Conservation (phyloP, 2,888 invertebrate species). For the Drosophila greeni region DNA sequence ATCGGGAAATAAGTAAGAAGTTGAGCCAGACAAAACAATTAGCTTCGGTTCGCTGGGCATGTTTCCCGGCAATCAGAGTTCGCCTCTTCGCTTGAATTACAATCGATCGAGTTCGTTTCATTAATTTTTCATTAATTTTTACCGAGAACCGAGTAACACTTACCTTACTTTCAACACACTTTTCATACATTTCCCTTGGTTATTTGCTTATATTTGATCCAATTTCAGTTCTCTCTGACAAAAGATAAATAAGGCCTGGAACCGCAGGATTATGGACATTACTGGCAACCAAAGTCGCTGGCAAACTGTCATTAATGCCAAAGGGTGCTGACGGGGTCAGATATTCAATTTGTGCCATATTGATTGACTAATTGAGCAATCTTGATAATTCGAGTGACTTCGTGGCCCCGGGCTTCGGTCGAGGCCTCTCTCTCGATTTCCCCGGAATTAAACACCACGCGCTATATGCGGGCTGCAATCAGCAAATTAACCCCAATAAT, state of each 20-base stretch:
- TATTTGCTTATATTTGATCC: neutral
- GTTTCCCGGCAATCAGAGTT: slow-evolving; percentile 18
- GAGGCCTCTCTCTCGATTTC: neutral
- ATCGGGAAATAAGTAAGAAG: slow-evolving; percentile 13
- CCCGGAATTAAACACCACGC: slow-evolving; percentile 46
- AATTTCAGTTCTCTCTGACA: slow-evolving; percentile 1
- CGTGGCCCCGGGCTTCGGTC: slow-evolving; percentile 19
- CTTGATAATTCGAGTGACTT: slow-evolving; percentile 40
- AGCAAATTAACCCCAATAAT: slow-evolving; percentile 63
- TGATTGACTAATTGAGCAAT: slow-evolving; percentile 51
- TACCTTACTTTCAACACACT: neutral
- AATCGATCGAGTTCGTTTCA: slow-evolving; percentile 21
- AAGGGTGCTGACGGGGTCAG: too few relatives aligned
- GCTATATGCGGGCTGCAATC: slow-evolving; percentile 51
- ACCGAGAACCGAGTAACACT: too few relatives aligned
- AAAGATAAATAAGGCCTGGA: too few relatives aligned
- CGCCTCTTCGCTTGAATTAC: neutral
- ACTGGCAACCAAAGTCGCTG: slow-evolving; percentile 35
- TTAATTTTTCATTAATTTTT: slow-evolving; percentile 6
- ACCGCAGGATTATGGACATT: slow-evolving; percentile 26
- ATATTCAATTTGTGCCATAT: slow-evolving; percentile 39
- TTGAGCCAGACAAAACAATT: slow-evolving; percentile 37
- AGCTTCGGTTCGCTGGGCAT: slow-evolving; percentile 33
- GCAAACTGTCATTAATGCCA: slow-evolving; percentile 44
- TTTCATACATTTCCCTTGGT: fast-evolving